Evolutionary conservation across 2,797 vertebrate genomes (phyloP).

Genomic region (Cyprinella venusta): DNA sequence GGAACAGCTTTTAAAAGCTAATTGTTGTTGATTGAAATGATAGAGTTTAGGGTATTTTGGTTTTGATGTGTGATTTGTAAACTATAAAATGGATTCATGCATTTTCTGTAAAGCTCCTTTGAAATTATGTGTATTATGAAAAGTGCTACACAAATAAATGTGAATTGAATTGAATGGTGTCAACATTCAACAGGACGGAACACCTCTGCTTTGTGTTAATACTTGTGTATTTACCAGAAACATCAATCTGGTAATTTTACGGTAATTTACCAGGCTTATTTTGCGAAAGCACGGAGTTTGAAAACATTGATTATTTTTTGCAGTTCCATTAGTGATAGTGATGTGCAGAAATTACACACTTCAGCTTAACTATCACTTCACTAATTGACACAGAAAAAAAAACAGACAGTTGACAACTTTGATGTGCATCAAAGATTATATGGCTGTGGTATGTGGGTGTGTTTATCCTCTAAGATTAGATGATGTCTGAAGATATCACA

Average conservation of each 20-base stretch:
- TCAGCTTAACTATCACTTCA: neutral
- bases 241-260: neutral
- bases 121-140: too few relatives aligned
- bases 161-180: neutral
- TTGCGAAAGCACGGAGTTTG: neutral
- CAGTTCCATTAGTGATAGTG: neutral
- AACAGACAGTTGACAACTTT: conserved; percentile 11
- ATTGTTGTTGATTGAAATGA: neutral
- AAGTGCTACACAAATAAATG: too few relatives aligned
- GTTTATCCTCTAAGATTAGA: conserved; percentile 10
- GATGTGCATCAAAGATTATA: neutral
- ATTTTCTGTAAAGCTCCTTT: too few relatives aligned
- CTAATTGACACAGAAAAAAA: conserved; percentile 12
- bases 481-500: conserved; percentile 17
- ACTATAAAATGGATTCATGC: too few relatives aligned
- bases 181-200: neutral
- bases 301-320: neutral
- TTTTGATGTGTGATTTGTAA: neutral
- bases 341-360: neutral
- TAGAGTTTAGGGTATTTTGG: too few relatives aligned
- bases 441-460: conserved; percentile 8
- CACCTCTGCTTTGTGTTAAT: neutral
- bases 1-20: neutral
- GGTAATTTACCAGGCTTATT: neutral
- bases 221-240: neutral